A percentile compares a stretch with the other conserved stretches of the same genome.
These are phyloP conservation scores for Adineta ricciae DNA, from an alignment of 2,888 invertebrate species.

Conservation along the genomic window DNA sequence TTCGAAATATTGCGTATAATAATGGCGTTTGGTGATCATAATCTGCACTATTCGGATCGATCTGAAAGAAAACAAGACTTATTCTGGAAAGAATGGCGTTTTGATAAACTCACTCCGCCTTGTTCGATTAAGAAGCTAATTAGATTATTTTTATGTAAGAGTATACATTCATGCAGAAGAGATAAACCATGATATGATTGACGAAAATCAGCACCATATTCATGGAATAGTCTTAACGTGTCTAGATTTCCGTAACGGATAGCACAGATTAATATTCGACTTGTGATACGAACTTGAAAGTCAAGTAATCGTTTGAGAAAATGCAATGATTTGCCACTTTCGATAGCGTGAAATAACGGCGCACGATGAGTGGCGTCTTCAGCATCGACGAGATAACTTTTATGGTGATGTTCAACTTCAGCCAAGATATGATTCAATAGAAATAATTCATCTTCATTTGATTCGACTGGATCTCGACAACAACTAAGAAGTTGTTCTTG, in stretches of 20 bases:
- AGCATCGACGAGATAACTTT: background rate
- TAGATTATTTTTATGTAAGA: conserved; percentile 8
- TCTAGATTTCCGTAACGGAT: background rate
- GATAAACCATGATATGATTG: background rate
- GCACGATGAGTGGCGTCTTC: background rate
- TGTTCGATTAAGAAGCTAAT: background rate
- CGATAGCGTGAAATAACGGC: background rate
- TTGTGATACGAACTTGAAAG: background rate
- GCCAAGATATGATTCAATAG: background rate
- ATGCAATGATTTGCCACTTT: background rate
- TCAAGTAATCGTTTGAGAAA: background rate
- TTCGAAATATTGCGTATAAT: background rate
- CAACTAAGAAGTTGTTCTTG: background rate
- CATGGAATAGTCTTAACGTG: background rate
- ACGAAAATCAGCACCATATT: conserved; percentile 14
- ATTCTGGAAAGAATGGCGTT: background rate
- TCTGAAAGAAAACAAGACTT: background rate
- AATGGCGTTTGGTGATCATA: background rate
- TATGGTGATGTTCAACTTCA: background rate
- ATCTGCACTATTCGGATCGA: background rate
- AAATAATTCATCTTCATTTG: background rate
- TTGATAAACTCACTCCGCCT: background rate
- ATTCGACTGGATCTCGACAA: background rate
- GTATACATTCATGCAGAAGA: background rate
- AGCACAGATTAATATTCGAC: background rate